Evolutionary conservation across 1,140 invertebrate genomes (phyloP).

Genomic region (Megalopta genalis): DNA sequence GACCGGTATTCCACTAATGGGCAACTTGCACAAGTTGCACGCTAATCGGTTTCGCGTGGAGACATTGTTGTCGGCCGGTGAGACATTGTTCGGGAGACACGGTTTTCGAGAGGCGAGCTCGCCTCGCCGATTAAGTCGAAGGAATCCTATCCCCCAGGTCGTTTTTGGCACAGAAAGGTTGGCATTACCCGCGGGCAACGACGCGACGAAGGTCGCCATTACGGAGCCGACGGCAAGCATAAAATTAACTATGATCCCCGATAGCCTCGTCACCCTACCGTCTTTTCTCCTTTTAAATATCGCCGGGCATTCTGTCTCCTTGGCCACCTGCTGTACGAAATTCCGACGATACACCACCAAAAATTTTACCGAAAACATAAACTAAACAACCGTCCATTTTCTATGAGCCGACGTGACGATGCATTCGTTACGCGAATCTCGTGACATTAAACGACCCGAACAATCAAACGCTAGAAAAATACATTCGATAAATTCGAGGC

Average conservation of each 20-base stretch:
- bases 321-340: neutral
- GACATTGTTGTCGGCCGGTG: too few relatives aligned
- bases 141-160: constrained; percentile 33
- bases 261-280: constrained; percentile 25
- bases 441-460: too few relatives aligned
- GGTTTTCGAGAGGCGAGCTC: neutral
- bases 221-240: constrained; percentile 29
- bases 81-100: neutral
- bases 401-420: too few relatives aligned
- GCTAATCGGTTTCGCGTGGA: neutral
- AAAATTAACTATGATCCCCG: constrained; percentile 50
- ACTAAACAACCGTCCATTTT: too few relatives aligned
- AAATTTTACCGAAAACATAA: too few relatives aligned
- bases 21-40: neutral
- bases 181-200: constrained; percentile 36
- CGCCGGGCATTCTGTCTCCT: neutral
- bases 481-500: too few relatives aligned
- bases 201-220: constrained; percentile 44
- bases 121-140: constrained; percentile 3
- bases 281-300: constrained; percentile 19
- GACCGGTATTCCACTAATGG: neutral
- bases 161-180: constrained; percentile 48
- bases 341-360: too few relatives aligned
- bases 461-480: too few relatives aligned
- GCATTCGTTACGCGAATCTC: too few relatives aligned